These are phyloP conservation scores for Meiosimyza decipiens DNA, from an alignment of 2,888 invertebrate genomes.

Conservation along the genomic window DNA sequence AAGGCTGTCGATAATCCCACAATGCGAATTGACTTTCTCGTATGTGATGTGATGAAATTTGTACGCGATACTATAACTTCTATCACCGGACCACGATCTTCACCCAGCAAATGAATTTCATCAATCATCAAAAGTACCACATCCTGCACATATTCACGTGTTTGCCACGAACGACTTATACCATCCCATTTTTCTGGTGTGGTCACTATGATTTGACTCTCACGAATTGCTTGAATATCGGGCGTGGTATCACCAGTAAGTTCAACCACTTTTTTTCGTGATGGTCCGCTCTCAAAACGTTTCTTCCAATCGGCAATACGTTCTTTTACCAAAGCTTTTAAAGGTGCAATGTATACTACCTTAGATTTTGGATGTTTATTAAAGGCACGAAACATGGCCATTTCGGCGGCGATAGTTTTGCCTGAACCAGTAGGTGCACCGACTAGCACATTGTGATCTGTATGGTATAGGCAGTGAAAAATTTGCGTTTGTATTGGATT, in stretches of 20 bases:
- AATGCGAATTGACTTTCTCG: slow-evolving; percentile 83
- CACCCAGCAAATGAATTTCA: slow-evolving; percentile 96
- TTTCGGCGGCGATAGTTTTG: slow-evolving; percentile 97
- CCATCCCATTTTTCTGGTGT: slow-evolving; percentile 99
- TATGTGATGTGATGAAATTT: slow-evolving; percentile 94
- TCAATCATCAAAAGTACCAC: slow-evolving; percentile 96
- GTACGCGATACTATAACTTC: slow-evolving; percentile 98
- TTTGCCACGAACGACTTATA: slow-evolving; percentile 98
- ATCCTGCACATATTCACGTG: slow-evolving; percentile 90
- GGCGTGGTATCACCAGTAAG: slow-evolving; percentile 94
- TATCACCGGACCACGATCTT: slow-evolving; percentile 88
- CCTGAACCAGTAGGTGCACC: slow-evolving; percentile 91
- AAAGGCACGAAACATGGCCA: slow-evolving; percentile 95
- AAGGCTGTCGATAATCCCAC: slow-evolving; percentile 97
- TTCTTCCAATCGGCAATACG: slow-evolving; percentile 95
- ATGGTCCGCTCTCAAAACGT: slow-evolving; percentile 74
- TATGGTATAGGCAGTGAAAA: slow-evolving; percentile 95
- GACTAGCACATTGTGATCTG: slow-evolving; percentile 90
- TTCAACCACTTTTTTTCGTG: slow-evolving; percentile 90
- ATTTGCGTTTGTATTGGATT: slow-evolving; percentile 99
- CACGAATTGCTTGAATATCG: slow-evolving; percentile 82
- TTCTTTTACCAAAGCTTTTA: slow-evolving; percentile 97
- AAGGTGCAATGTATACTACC: slow-evolving; percentile 97
- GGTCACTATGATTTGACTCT: slow-evolving; percentile 93
- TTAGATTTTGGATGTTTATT: slow-evolving; percentile 82